Base-by-base conservation (phyloP, 1,140 invertebrate genomes). In the Gryon sp. region DNA sequence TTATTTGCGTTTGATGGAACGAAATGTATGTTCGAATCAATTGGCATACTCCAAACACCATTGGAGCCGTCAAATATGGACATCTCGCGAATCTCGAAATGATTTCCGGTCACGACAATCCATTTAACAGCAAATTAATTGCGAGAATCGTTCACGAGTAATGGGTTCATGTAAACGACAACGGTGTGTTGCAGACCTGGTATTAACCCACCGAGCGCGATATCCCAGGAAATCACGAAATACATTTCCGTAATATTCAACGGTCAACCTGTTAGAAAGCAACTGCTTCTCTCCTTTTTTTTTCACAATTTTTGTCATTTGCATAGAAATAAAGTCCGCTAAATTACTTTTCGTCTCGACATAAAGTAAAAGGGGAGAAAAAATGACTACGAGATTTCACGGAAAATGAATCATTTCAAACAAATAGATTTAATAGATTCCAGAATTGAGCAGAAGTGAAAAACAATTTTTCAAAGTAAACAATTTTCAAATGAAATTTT, bases 51-150 rank as follows among this genome's bases (percentile, higher is more conserved):
- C 46, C 26, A 36, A 55, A 45, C 24, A 46, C 32, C 48, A 68
- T 57, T 55, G 28, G 41, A 28, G 15, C 65, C 50, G 22, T 52
- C 36, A 20, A 36, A 53, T 53, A 52, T 62, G 55, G 45, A 24
- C 66, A 52, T 63, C 36, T 63, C 40, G 57, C n/a, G n/a, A 57
- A 63, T 57, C 45, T 55, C 68, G 72, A 60, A 69, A 70, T 80
- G 65, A 83, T 77, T 85, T 85, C 84, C 84, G 81, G 77, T 63
- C 45, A 60, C 70, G 79, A 57, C 76, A 76, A 73, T 45, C 48
- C 69, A 66, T 74, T 77, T 80, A 81, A 82, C 80, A 78, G 69
- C 78, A 68, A 41, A 83, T 79, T 82, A 80, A 83, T 83, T 82
- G 76, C 69, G 57, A 60, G 41, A 53, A 59, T 76, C 66, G 68